Conservation (phyloP, 1,140 invertebrate genomes). For the Euura saliciscinereae region DNA sequence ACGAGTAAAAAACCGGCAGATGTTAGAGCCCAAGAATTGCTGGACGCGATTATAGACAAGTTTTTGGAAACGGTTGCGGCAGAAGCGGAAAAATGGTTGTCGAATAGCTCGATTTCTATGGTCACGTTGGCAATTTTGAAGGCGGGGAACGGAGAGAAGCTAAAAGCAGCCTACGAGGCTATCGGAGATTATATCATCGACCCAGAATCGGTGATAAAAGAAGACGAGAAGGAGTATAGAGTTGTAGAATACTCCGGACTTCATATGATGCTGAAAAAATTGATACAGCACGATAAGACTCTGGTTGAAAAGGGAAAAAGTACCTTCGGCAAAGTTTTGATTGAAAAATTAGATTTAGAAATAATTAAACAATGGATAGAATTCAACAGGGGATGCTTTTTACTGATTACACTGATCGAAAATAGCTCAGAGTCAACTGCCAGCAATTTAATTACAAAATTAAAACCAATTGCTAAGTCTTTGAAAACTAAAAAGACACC, state of each 20-base stretch:
- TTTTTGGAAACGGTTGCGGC: slow-evolving; percentile 68
- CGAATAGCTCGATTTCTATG: slow-evolving; percentile 70
- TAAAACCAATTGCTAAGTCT: slow-evolving; percentile 32
- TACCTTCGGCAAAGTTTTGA: slow-evolving; percentile 58
- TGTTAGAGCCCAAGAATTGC: slow-evolving; percentile 75
- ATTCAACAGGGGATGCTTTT: slow-evolving; percentile 68
- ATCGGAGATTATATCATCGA: slow-evolving; percentile 58
- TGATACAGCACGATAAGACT: slow-evolving; percentile 71
- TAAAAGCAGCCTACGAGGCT: slow-evolving; percentile 51
- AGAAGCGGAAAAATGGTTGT: slow-evolving; percentile 72
- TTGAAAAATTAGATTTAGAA: slow-evolving; percentile 48
- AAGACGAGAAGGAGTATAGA: slow-evolving; percentile 57
- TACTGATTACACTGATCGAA: slow-evolving; percentile 63
- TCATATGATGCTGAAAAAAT: slow-evolving; percentile 81
- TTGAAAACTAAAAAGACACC: slow-evolving; percentile 50
- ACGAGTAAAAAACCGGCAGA: slow-evolving; percentile 81
- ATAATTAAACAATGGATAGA: slow-evolving; percentile 61
- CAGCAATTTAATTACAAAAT: slow-evolving; percentile 39
- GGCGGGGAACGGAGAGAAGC: slow-evolving; percentile 54
- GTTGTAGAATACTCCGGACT: slow-evolving; percentile 82
- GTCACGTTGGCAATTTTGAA: slow-evolving; percentile 75
- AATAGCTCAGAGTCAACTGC: slow-evolving; percentile 41
- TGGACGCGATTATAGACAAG: slow-evolving; percentile 67
- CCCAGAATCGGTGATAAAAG: slow-evolving; percentile 49
- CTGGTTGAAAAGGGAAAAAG: slow-evolving; percentile 40